Evolutionary conservation across 2,888 invertebrate species (phyloP), one percentile per base, ranked within the genome.

Genomic region (Eulithis testata): DNA sequence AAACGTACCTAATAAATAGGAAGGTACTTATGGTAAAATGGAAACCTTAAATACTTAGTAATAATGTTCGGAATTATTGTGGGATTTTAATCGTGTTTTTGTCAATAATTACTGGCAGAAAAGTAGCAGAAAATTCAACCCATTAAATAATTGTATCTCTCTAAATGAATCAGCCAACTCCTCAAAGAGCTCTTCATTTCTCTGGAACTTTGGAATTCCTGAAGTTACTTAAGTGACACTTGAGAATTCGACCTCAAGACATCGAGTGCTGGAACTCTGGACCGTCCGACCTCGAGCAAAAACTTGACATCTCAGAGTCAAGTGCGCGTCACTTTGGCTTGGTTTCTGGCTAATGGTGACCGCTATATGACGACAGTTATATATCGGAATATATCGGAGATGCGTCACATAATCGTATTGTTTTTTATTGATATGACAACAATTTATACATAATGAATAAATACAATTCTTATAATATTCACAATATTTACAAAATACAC

Each of bases 201-300:
- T 37, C 56, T 51, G 51, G 52, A 69, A 70, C 69, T 70, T 50
- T 45, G 45, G 54, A 58, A 64, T 60, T 63, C 67, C 52, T 53
- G 40, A 64, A 70, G 58, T 71, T 69, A 52, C 52, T 57, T 67
- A 53, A 63, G 63, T 67, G 49, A 60, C 65, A 68, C 69, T 70
- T 58, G 67, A 70, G 40, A 63, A 68, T 59, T 62, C 54, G 70
- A 68, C 68, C 69, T 54, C 72, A 65, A 52, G 65, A 62, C 65
- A 69, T 69, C 67, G 63, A 60, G 49, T 49, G 49, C 21, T 49
- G 21, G 21, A 66, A 66, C 72, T 31, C 21, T 59, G 65, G 63
- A 55, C 56, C 57, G 21, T 55, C 45, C 63, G 58, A 59, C 49
- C 63, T 63, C 63, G 31, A 53, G 53, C 60, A 60, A 66, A 63